A percentile compares a stretch with the other conserved stretches of the same genome.
These are phyloP conservation scores for Drosophila prosaltans DNA, from an alignment of 1,140 invertebrate genomes.

Conservation along the genomic window DNA sequence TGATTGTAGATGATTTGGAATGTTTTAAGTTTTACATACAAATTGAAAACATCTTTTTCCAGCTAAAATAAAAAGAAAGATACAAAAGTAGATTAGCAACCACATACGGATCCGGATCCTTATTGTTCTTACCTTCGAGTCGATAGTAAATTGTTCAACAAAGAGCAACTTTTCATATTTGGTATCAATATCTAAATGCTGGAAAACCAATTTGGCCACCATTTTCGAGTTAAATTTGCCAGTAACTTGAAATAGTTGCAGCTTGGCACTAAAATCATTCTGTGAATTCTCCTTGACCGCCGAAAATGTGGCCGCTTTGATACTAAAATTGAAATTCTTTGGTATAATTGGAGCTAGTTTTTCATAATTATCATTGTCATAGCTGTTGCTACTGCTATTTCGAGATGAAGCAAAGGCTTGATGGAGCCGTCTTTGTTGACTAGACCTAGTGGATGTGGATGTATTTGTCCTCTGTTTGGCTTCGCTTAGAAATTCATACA, in stretches of 20 bases:
- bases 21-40: slow-evolving; percentile 88
- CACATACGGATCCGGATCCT: neutral
- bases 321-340: slow-evolving; percentile 89
- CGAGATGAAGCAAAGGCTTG: slow-evolving; percentile 18
- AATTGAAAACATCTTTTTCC: slow-evolving; percentile 87
- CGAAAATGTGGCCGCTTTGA: slow-evolving; percentile 88
- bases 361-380: slow-evolving; percentile 83
- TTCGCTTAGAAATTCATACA: slow-evolving; percentile 86
- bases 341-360: slow-evolving; percentile 89
- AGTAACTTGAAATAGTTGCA: slow-evolving; percentile 83
- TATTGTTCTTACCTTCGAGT: slow-evolving; percentile 87
- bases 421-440: slow-evolving; percentile 38
- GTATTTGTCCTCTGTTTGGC: slow-evolving; percentile 78
- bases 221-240: slow-evolving; percentile 83
- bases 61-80: slow-evolving; percentile 84
- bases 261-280: slow-evolving; percentile 85
- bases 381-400: slow-evolving; percentile 48
- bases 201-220: slow-evolving; percentile 87
- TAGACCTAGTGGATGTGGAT: slow-evolving; percentile 24
- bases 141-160: slow-evolving; percentile 87
- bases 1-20: slow-evolving; percentile 89
- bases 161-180: slow-evolving; percentile 86
- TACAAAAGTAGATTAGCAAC: neutral
- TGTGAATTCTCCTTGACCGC: slow-evolving; percentile 87
- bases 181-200: slow-evolving; percentile 86